Conservation (phyloP, 2,113 vertebrate species). For the Hymenochirus boettgeri region DNA sequence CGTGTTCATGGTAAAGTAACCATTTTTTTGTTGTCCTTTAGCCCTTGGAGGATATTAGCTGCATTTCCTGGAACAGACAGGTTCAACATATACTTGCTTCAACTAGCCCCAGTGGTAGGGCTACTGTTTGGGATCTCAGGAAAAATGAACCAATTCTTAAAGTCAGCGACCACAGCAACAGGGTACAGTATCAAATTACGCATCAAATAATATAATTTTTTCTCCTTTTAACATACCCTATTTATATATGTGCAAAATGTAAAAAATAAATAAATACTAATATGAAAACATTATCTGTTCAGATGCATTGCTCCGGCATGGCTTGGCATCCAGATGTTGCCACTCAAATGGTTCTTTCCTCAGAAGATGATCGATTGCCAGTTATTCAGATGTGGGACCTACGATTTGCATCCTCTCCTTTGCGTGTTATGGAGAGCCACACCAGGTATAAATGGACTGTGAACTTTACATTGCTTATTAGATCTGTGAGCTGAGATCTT, state of each 20-base stretch:
- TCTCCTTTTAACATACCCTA: background rate
- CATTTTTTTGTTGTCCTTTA: slow-evolving; percentile 48
- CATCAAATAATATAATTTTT: background rate
- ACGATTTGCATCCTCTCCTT: slow-evolving; percentile 88
- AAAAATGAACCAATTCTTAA: slow-evolving; percentile 97
- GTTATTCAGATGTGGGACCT: slow-evolving; percentile 98
- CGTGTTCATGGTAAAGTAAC: too few species aligned
- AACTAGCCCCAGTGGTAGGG: slow-evolving; percentile 81
- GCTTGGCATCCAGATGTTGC: slow-evolving; percentile 95
- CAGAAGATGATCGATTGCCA: slow-evolving; percentile 89
- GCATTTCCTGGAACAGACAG: slow-evolving; percentile 71
- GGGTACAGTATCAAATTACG: slow-evolving; percentile 59
- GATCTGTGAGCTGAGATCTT: too few species aligned
- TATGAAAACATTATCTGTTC: background rate
- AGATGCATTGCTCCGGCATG: slow-evolving; percentile 97
- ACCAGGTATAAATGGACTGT: slow-evolving; percentile 75
- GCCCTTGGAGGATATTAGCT: slow-evolving; percentile 90
- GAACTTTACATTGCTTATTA: fast-evolving
- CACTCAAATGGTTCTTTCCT: slow-evolving; percentile 90
- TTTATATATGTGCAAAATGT: background rate
- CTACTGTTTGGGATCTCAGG: slow-evolving; percentile 91
- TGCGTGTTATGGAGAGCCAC: slow-evolving; percentile 90
- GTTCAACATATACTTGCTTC: slow-evolving; percentile 77
- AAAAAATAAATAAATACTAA: background rate
- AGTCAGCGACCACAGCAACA: slow-evolving; percentile 96